Evolutionary conservation across 2,113 vertebrate species (phyloP).

Genomic region (Catagonus wagneri): DNA sequence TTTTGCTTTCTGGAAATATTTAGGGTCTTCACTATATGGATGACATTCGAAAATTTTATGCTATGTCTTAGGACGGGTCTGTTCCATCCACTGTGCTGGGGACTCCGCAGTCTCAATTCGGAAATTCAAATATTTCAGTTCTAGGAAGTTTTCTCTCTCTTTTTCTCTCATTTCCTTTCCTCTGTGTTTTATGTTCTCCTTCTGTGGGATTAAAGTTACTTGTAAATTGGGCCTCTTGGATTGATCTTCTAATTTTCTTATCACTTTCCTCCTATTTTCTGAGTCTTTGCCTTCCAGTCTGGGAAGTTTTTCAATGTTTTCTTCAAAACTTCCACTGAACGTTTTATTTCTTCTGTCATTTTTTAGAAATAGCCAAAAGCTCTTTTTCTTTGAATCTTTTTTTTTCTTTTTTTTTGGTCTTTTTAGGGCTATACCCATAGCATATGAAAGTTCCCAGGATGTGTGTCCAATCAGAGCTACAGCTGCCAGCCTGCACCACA

Average conservation of each 20-base stretch:
- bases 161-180: background rate
- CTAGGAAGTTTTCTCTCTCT: background rate
- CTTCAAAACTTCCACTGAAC: background rate
- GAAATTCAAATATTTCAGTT: background rate
- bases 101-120: background rate
- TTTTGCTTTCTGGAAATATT: slow-evolving; percentile 13
- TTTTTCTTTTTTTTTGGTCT: background rate
- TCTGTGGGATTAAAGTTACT: background rate
- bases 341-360: background rate
- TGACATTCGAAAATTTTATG: background rate
- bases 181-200: background rate
- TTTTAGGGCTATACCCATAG: no score
- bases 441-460: no score
- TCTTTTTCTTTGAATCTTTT: background rate
- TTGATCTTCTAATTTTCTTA: background rate
- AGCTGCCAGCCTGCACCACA: no score
- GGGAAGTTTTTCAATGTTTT: background rate
- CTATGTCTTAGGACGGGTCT: background rate
- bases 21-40: background rate
- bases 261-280: background rate
- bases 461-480: no score
- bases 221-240: background rate
- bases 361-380: background rate
- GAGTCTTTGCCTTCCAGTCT: background rate
- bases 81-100: background rate